Percentiles rank a stretch among this genome's conserved stretches.
phyloP scores from a whole-genome alignment of 2,797 vertebrate species.

The Helostoma temminkii region DNA sequence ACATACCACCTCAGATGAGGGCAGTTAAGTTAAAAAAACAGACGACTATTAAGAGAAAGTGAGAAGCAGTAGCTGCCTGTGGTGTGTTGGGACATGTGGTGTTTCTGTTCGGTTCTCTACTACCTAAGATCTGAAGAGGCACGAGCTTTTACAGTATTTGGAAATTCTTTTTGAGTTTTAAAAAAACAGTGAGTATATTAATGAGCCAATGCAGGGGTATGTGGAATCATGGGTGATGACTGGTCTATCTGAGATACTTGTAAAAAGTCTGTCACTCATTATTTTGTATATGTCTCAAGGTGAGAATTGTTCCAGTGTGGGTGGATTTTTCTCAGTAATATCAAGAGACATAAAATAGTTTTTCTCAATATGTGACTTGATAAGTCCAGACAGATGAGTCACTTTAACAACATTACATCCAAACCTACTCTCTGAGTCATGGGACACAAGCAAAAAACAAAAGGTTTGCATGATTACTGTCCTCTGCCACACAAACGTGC shows the following conservation, averaged over 20 bases:
- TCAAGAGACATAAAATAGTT: background rate
- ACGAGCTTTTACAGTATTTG: background rate
- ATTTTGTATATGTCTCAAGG: background rate
- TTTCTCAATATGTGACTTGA: background rate
- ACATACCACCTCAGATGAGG: background rate
- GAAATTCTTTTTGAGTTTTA: background rate
- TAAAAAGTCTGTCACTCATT: background rate
- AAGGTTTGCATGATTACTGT: background rate
- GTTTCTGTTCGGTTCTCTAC: conserved; percentile 31
- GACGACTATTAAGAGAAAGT: conserved; percentile 23
- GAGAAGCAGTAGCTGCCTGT: conserved; percentile 29
- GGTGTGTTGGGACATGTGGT: conserved; percentile 19
- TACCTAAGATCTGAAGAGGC: background rate
- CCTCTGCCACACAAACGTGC: background rate
- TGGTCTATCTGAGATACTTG: background rate
- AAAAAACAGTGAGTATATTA: background rate
- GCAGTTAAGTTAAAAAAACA: conserved; percentile 36
- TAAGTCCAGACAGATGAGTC: background rate
- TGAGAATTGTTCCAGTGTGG: background rate
- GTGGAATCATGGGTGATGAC: background rate
- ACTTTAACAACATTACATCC: background rate
- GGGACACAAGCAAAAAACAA: background rate
- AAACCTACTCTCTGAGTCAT: too few species aligned
- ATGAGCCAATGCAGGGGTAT: background rate
- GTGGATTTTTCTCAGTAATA: background rate